Evolutionary conservation across 1,140 invertebrate species (phyloP).

Genomic region (Apis mellifera): DNA sequence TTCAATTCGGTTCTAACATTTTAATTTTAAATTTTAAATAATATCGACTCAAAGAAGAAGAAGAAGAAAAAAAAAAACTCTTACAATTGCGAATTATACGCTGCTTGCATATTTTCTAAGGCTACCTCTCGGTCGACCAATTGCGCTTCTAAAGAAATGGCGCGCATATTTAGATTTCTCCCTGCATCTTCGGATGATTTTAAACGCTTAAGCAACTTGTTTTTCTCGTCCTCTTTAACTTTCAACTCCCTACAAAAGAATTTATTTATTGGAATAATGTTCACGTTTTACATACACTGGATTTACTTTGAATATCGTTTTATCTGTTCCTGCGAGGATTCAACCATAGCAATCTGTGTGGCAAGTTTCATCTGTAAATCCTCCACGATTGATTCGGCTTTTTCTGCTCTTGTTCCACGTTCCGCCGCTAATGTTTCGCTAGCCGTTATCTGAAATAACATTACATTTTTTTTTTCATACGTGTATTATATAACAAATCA

Average conservation of each 20-base stretch:
- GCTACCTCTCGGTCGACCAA: slow-evolving; percentile 66
- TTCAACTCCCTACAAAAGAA: slow-evolving; percentile 56
- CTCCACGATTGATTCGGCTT: slow-evolving; percentile 62
- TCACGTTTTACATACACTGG: neutral
- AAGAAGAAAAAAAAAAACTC: neutral
- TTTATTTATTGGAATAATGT: neutral
- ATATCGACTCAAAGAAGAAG: neutral
- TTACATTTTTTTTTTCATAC: neutral
- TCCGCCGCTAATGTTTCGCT: slow-evolving; percentile 64
- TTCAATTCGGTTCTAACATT: slow-evolving; percentile 68
- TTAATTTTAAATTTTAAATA: neutral
- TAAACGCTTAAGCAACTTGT: slow-evolving; percentile 59
- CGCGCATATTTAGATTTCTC: slow-evolving; percentile 50
- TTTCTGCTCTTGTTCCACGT: slow-evolving; percentile 54
- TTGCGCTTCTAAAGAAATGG: slow-evolving; percentile 66
- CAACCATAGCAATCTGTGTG: slow-evolving; percentile 68
- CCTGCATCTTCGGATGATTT: slow-evolving; percentile 56
- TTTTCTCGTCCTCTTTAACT: slow-evolving; percentile 54
- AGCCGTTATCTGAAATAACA: slow-evolving; percentile 57
- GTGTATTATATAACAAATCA: neutral
- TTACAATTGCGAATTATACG: slow-evolving; percentile 70
- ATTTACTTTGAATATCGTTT: slow-evolving; percentile 63
- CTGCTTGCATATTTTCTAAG: slow-evolving; percentile 65
- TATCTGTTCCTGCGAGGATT: slow-evolving; percentile 70
- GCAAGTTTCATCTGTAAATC: slow-evolving; percentile 70